Percentiles rank a stretch among this genome's conserved stretches.
These are phyloP conservation scores for Hemichromis elongatus DNA, from an alignment of 2,113 vertebrate species.

Conservation along the genomic window DNA sequence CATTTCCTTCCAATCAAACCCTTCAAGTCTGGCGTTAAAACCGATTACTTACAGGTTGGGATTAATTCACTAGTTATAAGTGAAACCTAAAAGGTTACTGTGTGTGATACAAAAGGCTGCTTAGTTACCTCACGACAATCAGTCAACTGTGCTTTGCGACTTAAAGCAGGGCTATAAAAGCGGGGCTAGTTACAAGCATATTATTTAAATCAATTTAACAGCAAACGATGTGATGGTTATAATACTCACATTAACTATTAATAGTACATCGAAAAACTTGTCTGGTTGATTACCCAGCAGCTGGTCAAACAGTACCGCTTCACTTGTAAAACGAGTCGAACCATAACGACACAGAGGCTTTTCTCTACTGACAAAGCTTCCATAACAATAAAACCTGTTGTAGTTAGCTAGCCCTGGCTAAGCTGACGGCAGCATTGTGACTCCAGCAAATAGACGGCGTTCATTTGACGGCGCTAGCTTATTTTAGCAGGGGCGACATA, in stretches of 20 bases:
- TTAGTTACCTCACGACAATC: slow-evolving; percentile 1
- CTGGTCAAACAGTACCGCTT: not conserved
- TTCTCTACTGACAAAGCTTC: not conserved
- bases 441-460: slow-evolving; percentile 68
- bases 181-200: not conserved
- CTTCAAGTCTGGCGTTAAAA: not conserved
- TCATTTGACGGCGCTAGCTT: slow-evolving; percentile 49
- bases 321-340: not conserved
- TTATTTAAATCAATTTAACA: not conserved
- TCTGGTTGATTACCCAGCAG: not conserved
- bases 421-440: not conserved
- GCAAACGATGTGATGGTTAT: not conserved
- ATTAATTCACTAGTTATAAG: not conserved
- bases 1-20: not conserved
- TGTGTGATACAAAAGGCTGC: slow-evolving; percentile 20
- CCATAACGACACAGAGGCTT: not conserved
- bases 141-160: not conserved
- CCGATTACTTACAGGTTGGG: not conserved
- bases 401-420: slow-evolving; percentile 11
- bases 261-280: not conserved
- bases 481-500: slow-evolving; percentile 26
- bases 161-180: too few relatives aligned
- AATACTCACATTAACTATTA: not conserved
- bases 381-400: slow-evolving; percentile 47
- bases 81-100: not conserved